A percentile compares a stretch with the other conserved stretches of the same genome.
Conservation (phyloP, 2,113 vertebrate genomes). For the Heteronetta atricapilla region DNA sequence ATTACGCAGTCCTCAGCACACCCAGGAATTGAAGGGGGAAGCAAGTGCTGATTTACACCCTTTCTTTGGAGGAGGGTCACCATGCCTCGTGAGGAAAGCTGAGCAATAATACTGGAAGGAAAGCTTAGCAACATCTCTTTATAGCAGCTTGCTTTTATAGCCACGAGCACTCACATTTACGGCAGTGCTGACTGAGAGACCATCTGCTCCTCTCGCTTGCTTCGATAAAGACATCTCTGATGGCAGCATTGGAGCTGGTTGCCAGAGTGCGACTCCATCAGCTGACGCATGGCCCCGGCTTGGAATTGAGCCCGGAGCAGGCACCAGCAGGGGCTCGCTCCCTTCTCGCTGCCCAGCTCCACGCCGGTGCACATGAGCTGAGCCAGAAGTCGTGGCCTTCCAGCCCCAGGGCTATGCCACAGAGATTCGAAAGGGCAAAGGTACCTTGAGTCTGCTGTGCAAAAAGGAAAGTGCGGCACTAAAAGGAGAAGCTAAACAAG, state of each 20-base stretch:
- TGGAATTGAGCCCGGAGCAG: neutral
- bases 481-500: neutral
- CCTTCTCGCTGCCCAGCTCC: neutral
- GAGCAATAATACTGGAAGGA: neutral
- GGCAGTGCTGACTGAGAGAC: neutral
- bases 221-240: neutral
- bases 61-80: constrained; percentile 17
- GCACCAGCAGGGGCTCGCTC: neutral
- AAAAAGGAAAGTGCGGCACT: neutral
- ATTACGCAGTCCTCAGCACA: neutral
- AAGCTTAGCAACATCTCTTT: neutral
- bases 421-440: neutral
- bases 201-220: constrained; percentile 20
- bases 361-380: rapidly evolving
- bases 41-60: neutral
- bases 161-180: neutral
- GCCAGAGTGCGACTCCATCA: neutral
- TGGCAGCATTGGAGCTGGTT: neutral
- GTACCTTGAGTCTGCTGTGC: neutral
- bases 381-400: neutral
- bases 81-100: neutral
- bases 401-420: rapidly evolving
- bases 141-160: neutral
- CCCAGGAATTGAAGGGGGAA: neutral
- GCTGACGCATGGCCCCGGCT: neutral